Base-by-base conservation (phyloP, 2,888 invertebrate genomes). In the Synanthedon myopaeformis region DNA sequence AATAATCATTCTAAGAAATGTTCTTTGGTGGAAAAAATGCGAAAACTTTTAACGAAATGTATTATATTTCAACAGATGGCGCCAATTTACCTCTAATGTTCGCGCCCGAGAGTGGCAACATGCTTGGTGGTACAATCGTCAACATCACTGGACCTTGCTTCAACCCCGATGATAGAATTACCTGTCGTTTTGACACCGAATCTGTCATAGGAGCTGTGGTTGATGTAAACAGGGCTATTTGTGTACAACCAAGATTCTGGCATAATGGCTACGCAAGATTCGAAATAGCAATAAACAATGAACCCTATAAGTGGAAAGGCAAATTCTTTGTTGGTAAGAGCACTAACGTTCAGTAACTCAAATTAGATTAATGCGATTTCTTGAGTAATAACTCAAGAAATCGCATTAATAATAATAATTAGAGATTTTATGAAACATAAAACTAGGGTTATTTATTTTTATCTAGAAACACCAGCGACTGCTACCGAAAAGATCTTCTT, bases 131-230 rank as follows among this genome's bases (percentile, higher is more conserved):
- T 1, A 96, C 96, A 0, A 92, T 98, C 53, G 96, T 99, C 45
- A 98, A 98, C 72, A 95, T 99, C 56, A 97, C 98, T 0, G 99
- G 98, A 0, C 97, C 98, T 2, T 99, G 99, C 74, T 96, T 98
- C 73, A 89, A 92, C 60, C 90, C 90, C 0, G 88, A 88, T 1
- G 92, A 94, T 64, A 90, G 92, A 61, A 92, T 98, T 51, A 91
- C 91, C 53, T 97, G 96, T 69, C 92, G 94, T 60, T 96, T 96
- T 69, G 96, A 96, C 69, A 94, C 92, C 0, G 92, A 93, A 60
- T 90, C 92, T 55, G 95, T 96, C 0, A 77, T 90, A 10, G 96
- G 95, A 3, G 92, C 91, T 54, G 92, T 93, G 49, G 90, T 95
- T 1, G 93, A 94, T 66, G 89, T 80, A 12, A 97, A 96, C 79